A percentile compares a stretch with the other conserved stretches of the same genome.
phyloP scores from a whole-genome alignment of 2,888 invertebrate genomes.

The Campoletis raptor region DNA sequence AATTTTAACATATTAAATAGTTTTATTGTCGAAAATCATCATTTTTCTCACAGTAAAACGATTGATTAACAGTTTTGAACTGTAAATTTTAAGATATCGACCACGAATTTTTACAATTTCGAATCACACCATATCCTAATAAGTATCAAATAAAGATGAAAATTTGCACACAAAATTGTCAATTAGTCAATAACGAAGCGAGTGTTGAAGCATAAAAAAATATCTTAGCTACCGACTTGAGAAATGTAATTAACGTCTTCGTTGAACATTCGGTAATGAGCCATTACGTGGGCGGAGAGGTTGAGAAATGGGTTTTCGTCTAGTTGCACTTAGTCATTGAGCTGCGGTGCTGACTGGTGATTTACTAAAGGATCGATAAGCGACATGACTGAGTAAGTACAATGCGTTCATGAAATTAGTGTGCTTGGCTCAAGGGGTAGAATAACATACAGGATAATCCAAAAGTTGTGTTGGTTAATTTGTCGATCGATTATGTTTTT shows the following conservation, averaged over 20 bases:
- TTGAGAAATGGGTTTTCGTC: constrained; percentile 27
- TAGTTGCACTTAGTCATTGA: constrained; percentile 9
- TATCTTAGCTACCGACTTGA: constrained; percentile 13
- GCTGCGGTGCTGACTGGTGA: constrained; percentile 44
- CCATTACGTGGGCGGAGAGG: constrained; percentile 26
- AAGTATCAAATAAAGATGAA: neutral
- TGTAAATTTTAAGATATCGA: too few relatives aligned
- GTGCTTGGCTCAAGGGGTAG: neutral
- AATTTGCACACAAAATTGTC: neutral
- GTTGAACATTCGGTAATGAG: constrained; percentile 53
- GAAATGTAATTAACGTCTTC: constrained; percentile 54
- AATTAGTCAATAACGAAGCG: constrained; percentile 17
- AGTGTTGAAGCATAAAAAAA: constrained; percentile 29
- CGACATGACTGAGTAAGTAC: constrained; percentile 37
- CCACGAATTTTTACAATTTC: too few relatives aligned
- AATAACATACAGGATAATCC: neutral
- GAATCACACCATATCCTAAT: neutral
- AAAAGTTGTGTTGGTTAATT: neutral
- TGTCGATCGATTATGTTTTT: too few relatives aligned
- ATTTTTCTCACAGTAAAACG: too few relatives aligned
- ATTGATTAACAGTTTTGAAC: too few relatives aligned
- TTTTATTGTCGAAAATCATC: too few relatives aligned
- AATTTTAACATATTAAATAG: too few relatives aligned
- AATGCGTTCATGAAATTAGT: constrained; percentile 39
- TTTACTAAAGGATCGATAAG: constrained; percentile 54